Evolutionary conservation across 2,888 invertebrate species (phyloP), one percentile per base, ranked within the genome.

Genomic region (Cataglyphis rosenhaueri): DNA sequence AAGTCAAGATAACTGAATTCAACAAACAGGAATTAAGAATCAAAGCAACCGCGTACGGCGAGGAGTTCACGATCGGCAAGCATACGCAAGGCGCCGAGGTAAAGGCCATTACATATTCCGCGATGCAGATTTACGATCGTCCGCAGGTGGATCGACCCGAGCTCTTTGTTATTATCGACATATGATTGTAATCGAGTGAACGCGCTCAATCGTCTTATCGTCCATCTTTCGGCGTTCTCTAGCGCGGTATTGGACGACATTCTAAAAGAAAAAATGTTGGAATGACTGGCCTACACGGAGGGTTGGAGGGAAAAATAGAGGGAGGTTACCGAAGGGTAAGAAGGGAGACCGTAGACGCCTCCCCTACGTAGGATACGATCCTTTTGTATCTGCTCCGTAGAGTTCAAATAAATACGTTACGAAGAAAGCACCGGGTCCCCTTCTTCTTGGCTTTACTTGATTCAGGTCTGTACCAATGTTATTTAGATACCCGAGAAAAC

Each of bases 81-180:
- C 99, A 99, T 95, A 98, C 99, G 0, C 99, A 99, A 95, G 99
- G 99, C 18, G 97, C 98, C 2, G 99, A 99, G 95, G 98, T 99
- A 3, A 99, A 99, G 95, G 99, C 99, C 48, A 99, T 99, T 88
- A 99, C 99, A 5, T 99, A 99, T 95, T 99, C 99, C 9, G 98
- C 99, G 79, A 99, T 99, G 99, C 99, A 99, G 95, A 96, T 98
- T 87, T 95, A 98, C 88, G 96, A 97, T 92, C 95, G 96, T 89
- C 96, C 96, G 62, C 96, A 97, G 89, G 96, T 96, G 91, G 96
- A 96, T 87, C 96, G 96, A 92, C 97, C 96, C 95, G 98, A 99
- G 96, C 96, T 99, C 65, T 99, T 98, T 97, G 99, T 99, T 91
- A 99, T 99, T 94, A 97, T 99, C 94, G 99, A 99, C 95, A 99